Evolutionary conservation across 2,797 vertebrate species (phyloP), one percentile per base, ranked within the genome.

Genomic region (Diplodus sargus): DNA sequence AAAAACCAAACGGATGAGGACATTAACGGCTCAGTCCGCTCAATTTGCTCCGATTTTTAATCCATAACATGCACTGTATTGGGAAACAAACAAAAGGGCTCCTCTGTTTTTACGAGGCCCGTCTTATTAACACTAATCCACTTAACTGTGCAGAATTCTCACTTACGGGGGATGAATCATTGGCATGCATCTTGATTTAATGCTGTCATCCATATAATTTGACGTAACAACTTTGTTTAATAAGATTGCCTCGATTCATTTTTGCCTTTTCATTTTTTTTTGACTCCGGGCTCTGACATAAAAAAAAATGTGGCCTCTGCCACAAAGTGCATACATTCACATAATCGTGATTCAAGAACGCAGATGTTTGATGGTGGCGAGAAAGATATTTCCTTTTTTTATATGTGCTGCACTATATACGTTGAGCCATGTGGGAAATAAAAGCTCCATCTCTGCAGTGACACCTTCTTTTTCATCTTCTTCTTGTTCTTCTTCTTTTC

Each of bases 111-210:
- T 4, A 23, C 16, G 39, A 65, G 5, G 69, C 39, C 72, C 51
- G 61, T 81, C 20, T 70, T 70, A 74, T 25, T 74, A 25, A 65
- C 25, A 39, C 34, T 74, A 76, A 81, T 85, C 80, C 77, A 79
- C 59, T 83, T 79, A 85, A 71, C 63, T 49, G 54, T 76, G 60
- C 65, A 51, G 18, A 69, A 83, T 64, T 67, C 73, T 65, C 23
- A 59, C 77, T 77, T 64, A 54, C 52, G 57, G 53, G 75, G 28
- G 56, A 63, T 82, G 64, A 86, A 72, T 82, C 70, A 66, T 16
- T 74, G 52, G 49, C 52, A 79, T 72, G 73, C 25, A 63, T 71
- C 34, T 69, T 58, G 28, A 73, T 85, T 70, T 85, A 70, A 68
- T 56, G 43, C 59, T 59, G 14, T 78, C 69, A 56, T 61, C 68